phyloP scores from a whole-genome alignment of 2,113 vertebrate species.

The Tachysurus vachellii region DNA sequence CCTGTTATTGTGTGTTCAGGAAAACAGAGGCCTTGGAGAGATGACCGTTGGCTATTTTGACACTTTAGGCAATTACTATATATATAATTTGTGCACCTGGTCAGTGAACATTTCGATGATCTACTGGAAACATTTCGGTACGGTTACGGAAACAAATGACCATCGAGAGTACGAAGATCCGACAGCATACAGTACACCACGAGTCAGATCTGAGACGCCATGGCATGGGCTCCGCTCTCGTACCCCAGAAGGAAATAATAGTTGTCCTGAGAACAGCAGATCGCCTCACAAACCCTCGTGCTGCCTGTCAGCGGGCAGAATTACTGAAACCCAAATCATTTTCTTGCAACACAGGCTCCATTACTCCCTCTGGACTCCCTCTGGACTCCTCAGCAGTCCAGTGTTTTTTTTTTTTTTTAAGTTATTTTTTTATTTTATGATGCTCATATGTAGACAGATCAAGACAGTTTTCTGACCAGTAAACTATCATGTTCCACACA shows the following conservation, averaged over 20 bases:
- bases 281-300: slow-evolving; percentile 27
- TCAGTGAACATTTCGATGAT: neutral
- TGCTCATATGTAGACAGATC: slow-evolving; percentile 22
- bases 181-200: neutral
- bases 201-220: slow-evolving; percentile 10
- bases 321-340: slow-evolving; percentile 37
- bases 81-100: neutral
- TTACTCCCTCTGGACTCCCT: slow-evolving; percentile 12
- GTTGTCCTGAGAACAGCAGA: slow-evolving; percentile 39
- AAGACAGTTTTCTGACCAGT: neutral
- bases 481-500: no score
- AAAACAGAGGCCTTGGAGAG: neutral
- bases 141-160: neutral
- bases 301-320: slow-evolving; percentile 19
- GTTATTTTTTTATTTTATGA: neutral
- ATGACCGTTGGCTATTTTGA: neutral
- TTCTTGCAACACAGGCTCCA: slow-evolving; percentile 25
- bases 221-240: neutral
- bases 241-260: slow-evolving; percentile 28
- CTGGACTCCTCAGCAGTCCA: slow-evolving; percentile 4
- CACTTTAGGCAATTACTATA: no score
- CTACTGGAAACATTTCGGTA: neutral
- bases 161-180: neutral
- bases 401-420: neutral
- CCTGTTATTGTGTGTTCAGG: neutral